A percentile compares a stretch with the other conserved stretches of the same genome.
phyloP scores from a whole-genome alignment of 2,113 vertebrate genomes.

The Psephotus haematonotus region DNA sequence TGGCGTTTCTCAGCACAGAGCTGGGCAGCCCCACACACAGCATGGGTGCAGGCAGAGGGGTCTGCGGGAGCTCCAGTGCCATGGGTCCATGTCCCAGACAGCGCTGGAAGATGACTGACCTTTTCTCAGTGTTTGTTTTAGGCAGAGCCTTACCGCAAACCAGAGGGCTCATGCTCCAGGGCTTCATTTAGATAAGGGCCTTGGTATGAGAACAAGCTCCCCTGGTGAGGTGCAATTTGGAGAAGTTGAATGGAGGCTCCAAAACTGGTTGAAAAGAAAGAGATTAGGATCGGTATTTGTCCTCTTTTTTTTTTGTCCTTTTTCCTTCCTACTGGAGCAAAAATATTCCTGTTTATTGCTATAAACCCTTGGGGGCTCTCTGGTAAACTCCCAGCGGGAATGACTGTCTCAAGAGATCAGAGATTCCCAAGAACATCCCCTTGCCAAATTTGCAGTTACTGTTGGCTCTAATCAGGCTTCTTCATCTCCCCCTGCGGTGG shows the following conservation, averaged over 20 bases:
- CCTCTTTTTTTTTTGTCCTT: background rate
- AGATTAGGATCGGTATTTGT: slow-evolving; percentile 60
- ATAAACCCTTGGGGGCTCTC: slow-evolving; percentile 18
- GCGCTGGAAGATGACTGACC: background rate
- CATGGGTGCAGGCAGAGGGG: background rate
- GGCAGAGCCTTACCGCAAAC: background rate
- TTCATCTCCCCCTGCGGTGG: slow-evolving; percentile 23
- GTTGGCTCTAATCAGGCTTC: background rate
- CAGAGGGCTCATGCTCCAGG: background rate
- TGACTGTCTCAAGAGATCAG: slow-evolving; percentile 52
- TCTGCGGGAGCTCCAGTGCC: fast-evolving
- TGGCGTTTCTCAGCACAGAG: background rate
- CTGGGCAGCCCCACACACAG: background rate
- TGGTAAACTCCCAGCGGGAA: slow-evolving; percentile 42
- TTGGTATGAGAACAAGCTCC: slow-evolving; percentile 19
- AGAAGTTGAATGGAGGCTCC: slow-evolving; percentile 25
- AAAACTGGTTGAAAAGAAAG: slow-evolving; percentile 21
- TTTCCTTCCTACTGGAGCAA: slow-evolving; percentile 52
- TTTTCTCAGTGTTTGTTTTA: background rate
- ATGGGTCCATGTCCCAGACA: background rate
- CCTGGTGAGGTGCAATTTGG: slow-evolving; percentile 35
- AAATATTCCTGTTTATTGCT: slow-evolving; percentile 61
- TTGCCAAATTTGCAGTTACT: slow-evolving; percentile 39
- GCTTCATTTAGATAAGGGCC: background rate
- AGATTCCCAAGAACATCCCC: slow-evolving; percentile 19